Conservation (phyloP, 2,113 vertebrate genomes). For the Neopipo cinnamomea region DNA sequence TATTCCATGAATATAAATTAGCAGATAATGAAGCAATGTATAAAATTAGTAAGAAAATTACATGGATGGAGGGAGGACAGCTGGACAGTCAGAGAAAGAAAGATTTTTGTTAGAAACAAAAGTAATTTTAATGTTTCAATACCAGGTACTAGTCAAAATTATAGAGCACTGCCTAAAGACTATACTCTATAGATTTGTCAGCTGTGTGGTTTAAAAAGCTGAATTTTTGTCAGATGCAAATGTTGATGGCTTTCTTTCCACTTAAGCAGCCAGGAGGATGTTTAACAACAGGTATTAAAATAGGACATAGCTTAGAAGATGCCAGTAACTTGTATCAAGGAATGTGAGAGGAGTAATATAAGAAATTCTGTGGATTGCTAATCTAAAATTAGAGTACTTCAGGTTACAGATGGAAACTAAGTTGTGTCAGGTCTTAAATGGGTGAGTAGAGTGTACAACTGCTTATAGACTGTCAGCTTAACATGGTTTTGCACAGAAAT, state of each 20-base stretch:
- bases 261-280: not conserved
- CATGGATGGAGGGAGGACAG: not conserved
- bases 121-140: not conserved
- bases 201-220: not conserved
- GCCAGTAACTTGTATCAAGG: not conserved
- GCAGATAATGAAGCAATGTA: constrained; percentile 27
- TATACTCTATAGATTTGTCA: not conserved
- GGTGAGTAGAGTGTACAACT: accelerated
- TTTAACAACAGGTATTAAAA: not conserved
- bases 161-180: not conserved
- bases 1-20: constrained; percentile 51
- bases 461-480: not conserved
- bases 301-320: not conserved
- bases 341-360: not conserved
- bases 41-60: constrained; percentile 26
- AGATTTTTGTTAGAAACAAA: not conserved
- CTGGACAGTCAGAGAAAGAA: not conserved
- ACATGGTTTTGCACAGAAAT: not conserved
- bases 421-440: not conserved
- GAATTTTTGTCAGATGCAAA: not conserved
- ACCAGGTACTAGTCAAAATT: not conserved
- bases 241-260: not conserved
- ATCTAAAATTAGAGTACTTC: not conserved
- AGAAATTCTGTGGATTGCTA: not conserved
- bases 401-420: not conserved